A percentile compares a stretch with the other conserved stretches of the same genome.
phyloP scores from a whole-genome alignment of 2,888 invertebrate genomes.

The Aphidoletes aphidimyza region DNA sequence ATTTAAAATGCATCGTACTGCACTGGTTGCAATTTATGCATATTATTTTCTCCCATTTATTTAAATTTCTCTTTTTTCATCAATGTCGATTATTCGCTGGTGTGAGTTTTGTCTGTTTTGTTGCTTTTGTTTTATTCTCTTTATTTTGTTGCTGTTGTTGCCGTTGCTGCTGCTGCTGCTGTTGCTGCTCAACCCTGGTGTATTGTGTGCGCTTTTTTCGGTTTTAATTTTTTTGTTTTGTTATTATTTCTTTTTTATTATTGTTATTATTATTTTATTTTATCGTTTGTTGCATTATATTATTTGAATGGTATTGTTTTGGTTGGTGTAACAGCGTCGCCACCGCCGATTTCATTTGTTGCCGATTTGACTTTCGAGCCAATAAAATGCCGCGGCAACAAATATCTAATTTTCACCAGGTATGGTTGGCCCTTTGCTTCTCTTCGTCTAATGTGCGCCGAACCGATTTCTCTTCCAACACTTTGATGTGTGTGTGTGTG shows the following conservation, averaged over 20 bases:
- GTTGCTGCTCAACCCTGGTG: not conserved
- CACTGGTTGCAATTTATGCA: constrained; percentile 37
- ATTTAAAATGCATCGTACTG: constrained; percentile 50
- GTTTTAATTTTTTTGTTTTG: not conserved
- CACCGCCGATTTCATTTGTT: not conserved
- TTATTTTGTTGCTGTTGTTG: not conserved
- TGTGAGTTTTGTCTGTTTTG: constrained; percentile 29
- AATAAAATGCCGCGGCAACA: not conserved
- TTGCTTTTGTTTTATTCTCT: not conserved
- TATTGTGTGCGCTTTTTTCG: not conserved
- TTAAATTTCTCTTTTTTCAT: constrained; percentile 50
- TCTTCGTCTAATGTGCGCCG: not conserved
- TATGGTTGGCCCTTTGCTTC: not conserved
- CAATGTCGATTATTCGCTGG: constrained; percentile 6
- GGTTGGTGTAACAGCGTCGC: constrained; percentile 19
- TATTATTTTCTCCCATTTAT: constrained; percentile 53
- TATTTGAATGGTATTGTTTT: constrained; percentile 42
- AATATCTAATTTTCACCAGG: constrained; percentile 19
- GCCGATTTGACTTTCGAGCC: not conserved
- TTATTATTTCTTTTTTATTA: not conserved
- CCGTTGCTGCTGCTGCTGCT: not conserved
- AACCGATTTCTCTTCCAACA: constrained; percentile 12
- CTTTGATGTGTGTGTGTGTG: too few species aligned
- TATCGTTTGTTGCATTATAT: too few species aligned
- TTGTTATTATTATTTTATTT: not conserved